Percentiles rank a stretch among this genome's conserved stretches.
Conservation (phyloP, 2,888 invertebrate species). For the Thalpophila matura region DNA sequence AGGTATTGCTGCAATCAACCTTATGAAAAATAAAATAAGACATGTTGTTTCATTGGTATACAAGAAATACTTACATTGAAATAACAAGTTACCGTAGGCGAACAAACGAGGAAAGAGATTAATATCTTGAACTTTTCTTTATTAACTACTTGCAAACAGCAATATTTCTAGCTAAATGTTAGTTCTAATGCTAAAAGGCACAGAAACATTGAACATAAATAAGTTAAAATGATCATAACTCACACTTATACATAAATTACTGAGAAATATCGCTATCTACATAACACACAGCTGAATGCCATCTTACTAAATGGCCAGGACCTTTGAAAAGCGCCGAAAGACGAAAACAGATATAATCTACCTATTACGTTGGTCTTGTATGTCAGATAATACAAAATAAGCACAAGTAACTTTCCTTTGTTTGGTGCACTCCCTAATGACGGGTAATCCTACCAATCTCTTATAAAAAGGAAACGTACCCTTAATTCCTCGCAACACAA, state of each 20-base stretch:
- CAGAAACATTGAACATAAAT: slow-evolving; percentile 33
- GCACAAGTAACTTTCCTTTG: slow-evolving; percentile 67
- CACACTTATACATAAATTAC: slow-evolving; percentile 12
- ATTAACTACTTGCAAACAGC: slow-evolving; percentile 4
- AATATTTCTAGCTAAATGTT: slow-evolving; percentile 24
- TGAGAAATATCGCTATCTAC: slow-evolving; percentile 28
- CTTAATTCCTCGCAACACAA: slow-evolving; percentile 69
- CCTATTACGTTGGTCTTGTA: slow-evolving; percentile 54
- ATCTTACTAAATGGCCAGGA: slow-evolving; percentile 32
- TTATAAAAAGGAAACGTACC: slow-evolving; percentile 75
- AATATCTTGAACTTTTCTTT: slow-evolving; percentile 17
- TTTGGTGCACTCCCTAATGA: slow-evolving; percentile 70
- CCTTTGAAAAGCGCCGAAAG: slow-evolving; percentile 45
- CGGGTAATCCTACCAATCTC: slow-evolving; percentile 77
- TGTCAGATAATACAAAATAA: slow-evolving; percentile 49
- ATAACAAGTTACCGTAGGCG: not conserved
- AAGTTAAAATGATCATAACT: slow-evolving; percentile 41
- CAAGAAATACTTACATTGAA: not conserved
- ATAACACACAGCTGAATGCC: slow-evolving; percentile 32
- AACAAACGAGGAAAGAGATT: slow-evolving; percentile 1
- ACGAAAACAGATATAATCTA: slow-evolving; percentile 46
- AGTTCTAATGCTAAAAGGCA: slow-evolving; percentile 23
- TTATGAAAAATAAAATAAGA: not conserved
- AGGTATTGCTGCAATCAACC: not conserved
- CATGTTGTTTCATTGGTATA: no score